Base-by-base conservation (phyloP, 1,140 invertebrate genomes). In the Halyomorpha halys region DNA sequence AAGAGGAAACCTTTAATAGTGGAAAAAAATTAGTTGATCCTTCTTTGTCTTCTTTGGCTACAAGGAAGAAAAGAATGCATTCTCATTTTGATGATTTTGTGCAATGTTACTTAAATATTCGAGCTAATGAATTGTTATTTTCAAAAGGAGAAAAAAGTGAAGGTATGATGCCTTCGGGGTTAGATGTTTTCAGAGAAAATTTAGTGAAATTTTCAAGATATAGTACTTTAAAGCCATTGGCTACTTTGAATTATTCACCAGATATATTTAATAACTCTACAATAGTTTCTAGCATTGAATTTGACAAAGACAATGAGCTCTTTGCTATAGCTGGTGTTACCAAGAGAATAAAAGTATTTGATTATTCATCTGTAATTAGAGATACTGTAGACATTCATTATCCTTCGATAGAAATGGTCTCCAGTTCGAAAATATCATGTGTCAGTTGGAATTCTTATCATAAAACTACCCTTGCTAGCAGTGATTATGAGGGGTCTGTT, bases 271-370 rank as follows among this genome's bases (percentile, higher is more conserved):
- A 90, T 71, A 87, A 86, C 72, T 91, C 91, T 1, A 95, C 90
- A 23, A 97, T 97, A 70, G 94, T 97, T 0, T 96, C 93, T 11
- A 94, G 91, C 69, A 96, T 98, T 69, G 94, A 97, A 76, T 98
- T 98, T 77, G 94, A 98, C 72, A 92, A 94, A 75, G 94, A 97
- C 74, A 89, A 91, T 74, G 94, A 97, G 77, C 93, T 87, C 76
- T 97, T 98, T 77, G 94, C 94, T 0, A 94, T 97, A 68, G 94
- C 94, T 49, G 94, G 95, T 16, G 93, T 98, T 1, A 96, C 94
- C 0, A 96, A 94, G 73, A 83, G 91, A 65, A 97, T 98, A 44
- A 96, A 97, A 76, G 85, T 96, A 21, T 90, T 93, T 78, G 93
- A 97, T 72, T 97, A 92, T 76, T 83, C 84, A 30, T 81, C 83